phyloP scores from a whole-genome alignment of 2,113 vertebrate species.

The human region DNA sequence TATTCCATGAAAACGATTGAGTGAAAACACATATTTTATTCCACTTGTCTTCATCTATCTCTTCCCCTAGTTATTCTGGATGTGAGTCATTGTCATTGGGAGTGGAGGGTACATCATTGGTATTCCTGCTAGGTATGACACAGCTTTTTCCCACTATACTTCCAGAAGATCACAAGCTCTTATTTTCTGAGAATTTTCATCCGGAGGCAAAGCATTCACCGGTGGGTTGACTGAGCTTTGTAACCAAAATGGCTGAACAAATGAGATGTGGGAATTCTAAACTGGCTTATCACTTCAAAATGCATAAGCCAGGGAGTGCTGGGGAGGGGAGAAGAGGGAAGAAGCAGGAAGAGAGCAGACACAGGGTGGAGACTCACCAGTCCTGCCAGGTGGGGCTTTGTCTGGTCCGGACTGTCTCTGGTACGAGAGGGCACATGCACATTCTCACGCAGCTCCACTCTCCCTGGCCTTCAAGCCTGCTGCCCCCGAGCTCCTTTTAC shows the following conservation, averaged over 20 bases:
- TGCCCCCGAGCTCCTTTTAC: slow-evolving; percentile 74
- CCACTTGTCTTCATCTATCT: slow-evolving; percentile 62
- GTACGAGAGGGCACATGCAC: slow-evolving; percentile 62
- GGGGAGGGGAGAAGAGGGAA: slow-evolving; percentile 36
- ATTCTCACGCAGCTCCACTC: slow-evolving; percentile 64
- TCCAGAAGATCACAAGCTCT: slow-evolving; percentile 63
- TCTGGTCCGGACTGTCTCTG: slow-evolving; percentile 55
- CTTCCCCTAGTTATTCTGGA: slow-evolving; percentile 63
- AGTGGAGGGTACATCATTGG: slow-evolving; percentile 31
- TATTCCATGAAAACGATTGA: slow-evolving; percentile 74
- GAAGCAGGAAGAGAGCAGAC: slow-evolving; percentile 59
- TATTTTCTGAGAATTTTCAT: slow-evolving; percentile 58
- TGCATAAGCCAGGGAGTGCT: slow-evolving; percentile 33
- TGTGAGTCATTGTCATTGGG: slow-evolving; percentile 64
- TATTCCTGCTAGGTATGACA: slow-evolving; percentile 57
- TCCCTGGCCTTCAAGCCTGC: slow-evolving; percentile 72
- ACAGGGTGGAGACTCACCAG: slow-evolving; percentile 77
- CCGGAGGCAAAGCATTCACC: slow-evolving; percentile 36
- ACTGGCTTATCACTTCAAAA: slow-evolving; percentile 59
- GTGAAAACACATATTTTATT: slow-evolving; percentile 77
- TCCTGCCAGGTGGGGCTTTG: slow-evolving; percentile 75
- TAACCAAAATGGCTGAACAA: slow-evolving; percentile 61
- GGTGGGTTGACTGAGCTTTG: slow-evolving; percentile 53
- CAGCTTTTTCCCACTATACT: slow-evolving; percentile 47
- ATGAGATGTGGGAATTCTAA: slow-evolving; percentile 62